A percentile compares a stretch with the other conserved stretches of the same genome.
These are phyloP conservation scores for Speoplatyrhinus poulsoni DNA, from an alignment of 2,113 vertebrate species.

Conservation along the genomic window DNA sequence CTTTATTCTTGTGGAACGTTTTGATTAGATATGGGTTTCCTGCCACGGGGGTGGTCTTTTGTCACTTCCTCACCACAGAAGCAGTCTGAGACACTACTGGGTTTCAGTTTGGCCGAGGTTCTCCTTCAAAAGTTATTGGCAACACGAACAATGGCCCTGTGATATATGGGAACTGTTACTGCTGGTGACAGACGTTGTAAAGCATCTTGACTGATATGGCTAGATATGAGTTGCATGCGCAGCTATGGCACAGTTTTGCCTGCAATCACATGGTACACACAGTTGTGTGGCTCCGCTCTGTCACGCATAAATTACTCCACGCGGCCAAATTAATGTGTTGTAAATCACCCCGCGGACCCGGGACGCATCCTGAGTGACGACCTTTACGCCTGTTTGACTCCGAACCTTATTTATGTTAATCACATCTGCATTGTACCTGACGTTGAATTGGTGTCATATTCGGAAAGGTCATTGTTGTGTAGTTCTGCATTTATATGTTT, in stretches of 20 bases:
- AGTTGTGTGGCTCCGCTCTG: conserved; percentile 54
- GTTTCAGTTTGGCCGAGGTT: conserved; percentile 52
- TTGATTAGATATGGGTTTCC: conserved; percentile 12
- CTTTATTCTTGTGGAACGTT: conserved; percentile 5
- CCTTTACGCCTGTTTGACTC: conserved; percentile 78
- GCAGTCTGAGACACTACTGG: conserved; percentile 20
- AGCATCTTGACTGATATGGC: conserved; percentile 75
- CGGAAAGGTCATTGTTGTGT: conserved; percentile 62
- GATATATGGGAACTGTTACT: conserved; percentile 73
- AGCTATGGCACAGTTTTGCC: conserved; percentile 68
- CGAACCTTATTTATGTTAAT: conserved; percentile 75
- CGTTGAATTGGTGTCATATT: conserved; percentile 60
- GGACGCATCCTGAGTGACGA: conserved; percentile 73
- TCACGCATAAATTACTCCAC: conserved; percentile 72
- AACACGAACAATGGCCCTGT: conserved; percentile 65
- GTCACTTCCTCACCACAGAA: conserved; percentile 14
- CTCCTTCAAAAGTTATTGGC: conserved; percentile 79
- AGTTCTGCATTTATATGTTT: conserved; percentile 26
- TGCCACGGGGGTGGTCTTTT: conserved; percentile 11
- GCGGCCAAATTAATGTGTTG: conserved; percentile 74
- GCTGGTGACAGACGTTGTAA: conserved; percentile 73
- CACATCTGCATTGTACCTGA: conserved; percentile 68
- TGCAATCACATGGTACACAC: conserved; percentile 49
- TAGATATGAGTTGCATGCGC: conserved; percentile 64
- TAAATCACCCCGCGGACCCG: conserved; percentile 64